Conservation (phyloP, 2,113 vertebrate genomes). For the Pyxicephalus adspersus region DNA sequence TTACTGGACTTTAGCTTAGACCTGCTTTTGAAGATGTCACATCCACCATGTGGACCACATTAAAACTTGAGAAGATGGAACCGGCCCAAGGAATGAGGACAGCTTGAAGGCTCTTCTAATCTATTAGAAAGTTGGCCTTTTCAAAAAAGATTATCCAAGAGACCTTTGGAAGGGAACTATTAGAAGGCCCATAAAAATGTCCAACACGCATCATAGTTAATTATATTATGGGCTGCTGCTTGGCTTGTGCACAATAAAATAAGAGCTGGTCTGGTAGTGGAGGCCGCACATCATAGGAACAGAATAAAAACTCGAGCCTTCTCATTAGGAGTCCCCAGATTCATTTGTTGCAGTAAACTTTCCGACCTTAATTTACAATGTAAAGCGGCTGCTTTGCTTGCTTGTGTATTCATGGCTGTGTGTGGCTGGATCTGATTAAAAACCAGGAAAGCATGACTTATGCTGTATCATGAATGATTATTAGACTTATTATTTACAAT, state of each 20-base stretch:
- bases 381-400: conserved; percentile 37
- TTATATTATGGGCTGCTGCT: conserved; percentile 4
- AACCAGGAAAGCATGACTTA: conserved; percentile 48
- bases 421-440: conserved; percentile 46
- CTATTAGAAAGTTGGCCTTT: conserved; percentile 36
- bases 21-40: background rate
- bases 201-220: conserved; percentile 11
- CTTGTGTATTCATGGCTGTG: conserved; percentile 49
- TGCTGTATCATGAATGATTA: conserved; percentile 44
- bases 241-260: conserved; percentile 22
- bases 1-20: too few relatives aligned
- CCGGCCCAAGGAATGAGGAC: background rate
- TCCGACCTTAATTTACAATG: conserved; percentile 43
- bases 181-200: conserved; percentile 15
- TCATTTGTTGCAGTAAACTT: conserved; percentile 38
- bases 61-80: background rate
- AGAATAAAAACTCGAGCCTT: background rate
- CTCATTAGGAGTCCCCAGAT: background rate
- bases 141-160: conserved; percentile 36
- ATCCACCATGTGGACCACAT: background rate
- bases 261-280: background rate
- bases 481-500: conserved; percentile 35
- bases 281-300: conserved; percentile 8
- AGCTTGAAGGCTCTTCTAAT: conserved; percentile 14
- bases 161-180: conserved; percentile 19